Evolutionary conservation across 1,140 invertebrate species (phyloP).

Genomic region (Diplogasteroides magnus): DNA sequence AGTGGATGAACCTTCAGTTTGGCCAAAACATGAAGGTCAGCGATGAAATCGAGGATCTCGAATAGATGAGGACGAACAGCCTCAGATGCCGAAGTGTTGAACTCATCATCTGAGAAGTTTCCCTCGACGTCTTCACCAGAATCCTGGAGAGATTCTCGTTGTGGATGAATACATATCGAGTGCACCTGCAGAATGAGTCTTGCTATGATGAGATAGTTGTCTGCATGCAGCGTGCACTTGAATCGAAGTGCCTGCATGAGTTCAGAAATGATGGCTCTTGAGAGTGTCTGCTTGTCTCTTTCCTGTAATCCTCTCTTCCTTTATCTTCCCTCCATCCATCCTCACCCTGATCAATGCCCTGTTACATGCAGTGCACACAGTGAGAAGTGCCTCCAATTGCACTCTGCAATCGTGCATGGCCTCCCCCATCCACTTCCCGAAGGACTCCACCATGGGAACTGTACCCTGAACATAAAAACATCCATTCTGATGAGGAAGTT

Average conservation of each 20-base stretch:
- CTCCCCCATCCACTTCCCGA: conserved; percentile 85
- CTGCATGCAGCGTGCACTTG: conserved; percentile 83
- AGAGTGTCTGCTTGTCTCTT: conserved; percentile 83
- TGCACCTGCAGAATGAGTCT: conserved; percentile 68
- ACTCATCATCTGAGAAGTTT: conserved; percentile 39
- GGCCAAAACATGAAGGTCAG: conserved; percentile 88
- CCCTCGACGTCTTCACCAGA: conserved; percentile 65
- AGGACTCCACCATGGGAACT: conserved; percentile 71
- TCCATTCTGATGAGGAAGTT: too few species aligned
- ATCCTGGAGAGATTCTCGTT: conserved; percentile 16
- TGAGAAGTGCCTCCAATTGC: conserved; percentile 75
- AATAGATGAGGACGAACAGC: conserved; percentile 81
- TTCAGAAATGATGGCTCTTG: conserved; percentile 82
- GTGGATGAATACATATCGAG: too few species aligned
- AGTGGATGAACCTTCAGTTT: conserved; percentile 77
- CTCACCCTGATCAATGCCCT: conserved; percentile 72
- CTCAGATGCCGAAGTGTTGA: conserved; percentile 79
- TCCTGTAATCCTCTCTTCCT: conserved; percentile 63
- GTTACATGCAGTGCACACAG: conserved; percentile 82
- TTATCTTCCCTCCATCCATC: conserved; percentile 1
- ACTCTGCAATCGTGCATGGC: conserved; percentile 80
- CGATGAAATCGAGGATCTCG: conserved; percentile 90
- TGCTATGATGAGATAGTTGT: conserved; percentile 83
- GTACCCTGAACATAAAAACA: conserved; percentile 62
- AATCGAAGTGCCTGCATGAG: conserved; percentile 90